These are phyloP conservation scores for Camelus dromedarius DNA, from an alignment of 2,113 vertebrate species.

Conservation along the genomic window DNA sequence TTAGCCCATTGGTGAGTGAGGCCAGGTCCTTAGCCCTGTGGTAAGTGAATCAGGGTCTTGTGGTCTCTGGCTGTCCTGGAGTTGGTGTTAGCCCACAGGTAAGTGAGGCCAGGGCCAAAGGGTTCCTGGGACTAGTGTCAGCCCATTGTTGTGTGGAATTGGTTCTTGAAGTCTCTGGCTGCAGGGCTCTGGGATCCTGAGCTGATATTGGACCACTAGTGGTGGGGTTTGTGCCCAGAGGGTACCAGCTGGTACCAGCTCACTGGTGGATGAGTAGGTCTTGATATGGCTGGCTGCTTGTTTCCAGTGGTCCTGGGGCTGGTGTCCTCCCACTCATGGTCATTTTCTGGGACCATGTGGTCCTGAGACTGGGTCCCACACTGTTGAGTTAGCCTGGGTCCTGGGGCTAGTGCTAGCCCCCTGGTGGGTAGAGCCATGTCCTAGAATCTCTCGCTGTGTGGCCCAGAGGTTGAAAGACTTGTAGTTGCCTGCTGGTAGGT, in stretches of 20 bases:
- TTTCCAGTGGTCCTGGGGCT: not conserved
- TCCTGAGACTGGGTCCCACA: not conserved
- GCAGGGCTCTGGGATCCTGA: not conserved
- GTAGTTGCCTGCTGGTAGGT: no score
- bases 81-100: not conserved
- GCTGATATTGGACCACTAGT: not conserved
- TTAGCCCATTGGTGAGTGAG: no score
- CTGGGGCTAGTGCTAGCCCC: not conserved
- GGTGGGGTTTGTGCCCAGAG: not conserved
- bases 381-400: not conserved
- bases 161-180: not conserved
- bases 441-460: not conserved
- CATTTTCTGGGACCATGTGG: not conserved
- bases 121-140: not conserved
- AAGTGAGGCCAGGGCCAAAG: not conserved
- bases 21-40: not conserved
- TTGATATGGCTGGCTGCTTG: not conserved
- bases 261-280: not conserved
- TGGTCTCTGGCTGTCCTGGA: not conserved
- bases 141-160: not conserved
- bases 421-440: no score
- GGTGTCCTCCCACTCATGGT: not conserved
- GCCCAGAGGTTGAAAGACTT: no score
- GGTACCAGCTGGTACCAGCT: no score
- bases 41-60: not conserved